Evolutionary conservation across 1,140 invertebrate genomes (phyloP), one percentile per base, ranked within the genome.

Genomic region (Conopomorpha cramerella): DNA sequence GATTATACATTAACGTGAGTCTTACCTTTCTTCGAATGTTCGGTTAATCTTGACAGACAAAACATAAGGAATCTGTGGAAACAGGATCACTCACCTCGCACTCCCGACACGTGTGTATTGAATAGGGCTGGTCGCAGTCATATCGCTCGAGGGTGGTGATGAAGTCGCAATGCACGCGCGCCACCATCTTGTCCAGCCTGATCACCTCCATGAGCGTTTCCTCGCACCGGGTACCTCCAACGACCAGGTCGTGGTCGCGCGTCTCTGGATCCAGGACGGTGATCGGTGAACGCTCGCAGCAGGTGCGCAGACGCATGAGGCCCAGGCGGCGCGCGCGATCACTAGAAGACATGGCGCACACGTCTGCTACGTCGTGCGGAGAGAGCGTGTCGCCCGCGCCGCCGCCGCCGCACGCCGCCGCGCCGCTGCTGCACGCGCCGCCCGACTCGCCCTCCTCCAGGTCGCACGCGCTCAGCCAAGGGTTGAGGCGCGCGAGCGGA

Each of bases 121-220:
- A 92, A 78, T 91, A 92, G 56, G 85, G 79, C 80, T 91, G 89
- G 46, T 83, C 82, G 81, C 90, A 92, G 80, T 92, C 90, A 81
- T 91, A 93, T 63, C 90, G 86, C 57, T 81, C 78, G 58, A 92
- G 82, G 64, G 92, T 84, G 73, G 87, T 84, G 63, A 82, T 81
- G 72, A 92, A 88, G 66, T 88, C 86, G 78, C 88, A 90, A 67
- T 89, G 85, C 58, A 90, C 82, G 57, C 83, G 82, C 53, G 83
- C 83, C 55, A 89, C 89, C 77, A 89, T 78, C 39, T 81, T 78
- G 70, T 92, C 90, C 47, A 89, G 80, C 49, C 79, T 71, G 46
- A 90, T 80, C 52, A 91, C 77, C 58, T 86, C 84, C 51, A 80
- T 78, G 54, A 90, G 77, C 52, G 82, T 81, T 41, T 79, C 70